Base-by-base conservation (phyloP, 2,797 vertebrate genomes). In the Tachyglossus aculeatus region DNA sequence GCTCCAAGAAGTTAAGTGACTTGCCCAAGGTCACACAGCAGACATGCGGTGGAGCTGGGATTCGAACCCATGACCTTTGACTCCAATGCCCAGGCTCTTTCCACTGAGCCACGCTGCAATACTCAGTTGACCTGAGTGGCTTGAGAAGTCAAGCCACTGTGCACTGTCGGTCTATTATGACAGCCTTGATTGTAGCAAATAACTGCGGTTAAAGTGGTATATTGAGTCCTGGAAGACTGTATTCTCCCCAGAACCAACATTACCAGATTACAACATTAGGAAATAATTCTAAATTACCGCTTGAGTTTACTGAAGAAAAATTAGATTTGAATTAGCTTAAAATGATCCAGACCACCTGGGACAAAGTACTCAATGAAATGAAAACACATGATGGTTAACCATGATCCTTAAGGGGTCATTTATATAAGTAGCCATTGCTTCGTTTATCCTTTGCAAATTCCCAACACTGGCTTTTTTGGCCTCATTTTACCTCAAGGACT, bases 291-390 rank as follows among this genome's bases (percentile, higher is more conserved):
- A 47, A 82, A 71, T 62, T 51, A 51, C 16, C 18, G 2, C 7
- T 9, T 57, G 27, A 72, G 15, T 9, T 12, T 43, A 47, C 4
- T 12, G 9, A 16, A 33, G 5, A 47, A 47, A 15, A 5, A 4
- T 9, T 12, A 36, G n/a, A n/a, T 33, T 58, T 32, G 60, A 61
- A 21, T 50, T 16, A 56, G 50, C 65, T 33, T 29, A 76, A 74
- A 41, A 51, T 39, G 48, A n/a, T 9, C 1, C 50, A 64, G 3
- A 21, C 22, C 53, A 19, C 21, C 7, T 53, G 16, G 43, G n/a
- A 48, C 19, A 55, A 45, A 55, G 47, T 47, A 54, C 7, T 34
- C 73, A 53, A 1, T 0, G 0, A 55, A 64, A 36, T 47, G n/a
- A 62, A 58, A 13, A 31, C 16, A 34, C 29, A 55, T 33, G 55